These are phyloP conservation scores for Helicoverpa assulta DNA, from an alignment of 2,888 invertebrate genomes.

Conservation along the genomic window DNA sequence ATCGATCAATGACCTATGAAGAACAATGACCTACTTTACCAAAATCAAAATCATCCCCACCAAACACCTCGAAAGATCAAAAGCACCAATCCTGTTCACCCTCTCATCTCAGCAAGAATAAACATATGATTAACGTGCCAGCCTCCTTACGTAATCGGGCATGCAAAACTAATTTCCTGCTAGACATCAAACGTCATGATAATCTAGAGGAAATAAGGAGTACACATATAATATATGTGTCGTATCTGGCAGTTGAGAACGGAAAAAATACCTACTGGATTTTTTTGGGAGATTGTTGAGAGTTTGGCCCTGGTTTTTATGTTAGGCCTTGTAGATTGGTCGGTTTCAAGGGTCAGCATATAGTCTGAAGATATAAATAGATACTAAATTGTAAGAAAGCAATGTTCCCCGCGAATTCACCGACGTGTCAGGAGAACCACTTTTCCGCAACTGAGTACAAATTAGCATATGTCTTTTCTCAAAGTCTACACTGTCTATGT, in stretches of 20 bases:
- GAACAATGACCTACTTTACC: too few relatives aligned
- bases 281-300: background rate
- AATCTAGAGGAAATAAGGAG: slow-evolving; percentile 11
- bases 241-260: background rate
- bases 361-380: too few relatives aligned
- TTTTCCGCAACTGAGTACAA: too few relatives aligned
- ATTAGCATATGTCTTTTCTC: too few relatives aligned
- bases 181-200: slow-evolving; percentile 37
- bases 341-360: too few relatives aligned
- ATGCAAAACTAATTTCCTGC: slow-evolving; percentile 52
- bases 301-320: background rate
- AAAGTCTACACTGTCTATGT: too few relatives aligned
- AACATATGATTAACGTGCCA: background rate
- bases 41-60: background rate
- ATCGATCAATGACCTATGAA: too few relatives aligned
- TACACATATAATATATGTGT: background rate
- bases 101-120: background rate
- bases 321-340: too few relatives aligned
- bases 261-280: background rate
- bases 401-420: too few relatives aligned
- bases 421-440: too few relatives aligned
- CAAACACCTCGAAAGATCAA: background rate
- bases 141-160: slow-evolving; percentile 10
- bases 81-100: background rate
- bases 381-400: too few relatives aligned